Evolutionary conservation across 1,140 invertebrate species (phyloP), one percentile per base, ranked within the genome.

Genomic region (Frieseomelitta varia): DNA sequence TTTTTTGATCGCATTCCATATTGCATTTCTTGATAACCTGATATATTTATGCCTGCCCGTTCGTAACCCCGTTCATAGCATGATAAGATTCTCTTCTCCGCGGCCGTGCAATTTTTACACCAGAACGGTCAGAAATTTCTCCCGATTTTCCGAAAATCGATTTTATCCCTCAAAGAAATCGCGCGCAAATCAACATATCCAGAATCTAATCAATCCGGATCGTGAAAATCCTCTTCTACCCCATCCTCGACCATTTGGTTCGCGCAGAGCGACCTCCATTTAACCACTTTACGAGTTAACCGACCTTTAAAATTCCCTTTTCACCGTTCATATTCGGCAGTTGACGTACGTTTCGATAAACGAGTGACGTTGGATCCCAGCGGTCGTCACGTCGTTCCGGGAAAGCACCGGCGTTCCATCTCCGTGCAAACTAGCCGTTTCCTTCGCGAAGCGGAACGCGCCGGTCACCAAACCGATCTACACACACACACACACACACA

Each of bases 381-480:
- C 11, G 30, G 30, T 2, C 30, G 4, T 67, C 11, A 12, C 34
- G 30, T 39, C 27, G 61, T 30, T 19, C 65, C 11, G 27, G 34
- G 24, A 76, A 76, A 61, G 74, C 63, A 76, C 24, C 34, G 6
- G 39, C 39, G 56, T 76, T 76, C 21, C 21, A 39, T 75, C 73
- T 58, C 14, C 34, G 58, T 11, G 21, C 10, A 76, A 76, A 76
- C 74, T 76, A 27, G 56, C 24, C 34, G 74, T 61, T 76, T 63
- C 34, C 56, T 47, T 17, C 17, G 56, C 24, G 8, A 61, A 8
- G 8, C 56, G 17, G 30, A 56, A 56, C 19, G 4, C 14, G 19
- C 21, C 14, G 14, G 21, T 12, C n/a, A 19, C 74, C 24, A 10
- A 21, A 47, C 39, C 39, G 39, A 47, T 47, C 24, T 4, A 47